Percentiles rank a stretch among this genome's conserved stretches.
These are phyloP conservation scores for Linnaemya tessellans DNA, from an alignment of 2,888 invertebrate genomes.

Conservation along the genomic window DNA sequence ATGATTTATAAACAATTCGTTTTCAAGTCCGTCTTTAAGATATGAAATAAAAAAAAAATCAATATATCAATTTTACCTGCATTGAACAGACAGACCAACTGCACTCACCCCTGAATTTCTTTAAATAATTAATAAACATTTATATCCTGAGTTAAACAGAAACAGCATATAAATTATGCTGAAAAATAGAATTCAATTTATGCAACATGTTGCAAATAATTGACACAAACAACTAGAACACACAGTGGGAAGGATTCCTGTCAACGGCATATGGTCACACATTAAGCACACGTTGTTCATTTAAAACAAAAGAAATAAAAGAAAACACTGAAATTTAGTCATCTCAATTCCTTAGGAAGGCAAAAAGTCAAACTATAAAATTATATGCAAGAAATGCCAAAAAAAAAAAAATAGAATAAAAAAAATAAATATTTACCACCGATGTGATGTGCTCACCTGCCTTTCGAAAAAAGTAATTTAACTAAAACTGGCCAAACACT, in stretches of 20 bases:
- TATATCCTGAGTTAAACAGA: neutral
- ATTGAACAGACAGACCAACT: neutral
- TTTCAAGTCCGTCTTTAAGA: too few species aligned
- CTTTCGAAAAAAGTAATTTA: conserved; percentile 9
- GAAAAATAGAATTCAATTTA: conserved; percentile 34
- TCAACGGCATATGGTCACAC: conserved; percentile 60
- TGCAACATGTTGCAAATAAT: conserved; percentile 53
- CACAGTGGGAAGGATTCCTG: conserved; percentile 51
- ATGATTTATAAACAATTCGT: too few species aligned
- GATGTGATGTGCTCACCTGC: conserved; percentile 58
- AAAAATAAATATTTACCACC: too few species aligned
- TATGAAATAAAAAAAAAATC: neutral
- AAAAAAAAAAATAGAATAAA: neutral
- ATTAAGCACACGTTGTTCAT: conserved; percentile 55
- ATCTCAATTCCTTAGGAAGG: conserved; percentile 25
- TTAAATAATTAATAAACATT: conserved; percentile 9
- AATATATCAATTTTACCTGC: neutral
- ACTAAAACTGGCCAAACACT: conserved; percentile 8
- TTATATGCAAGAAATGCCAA: neutral
- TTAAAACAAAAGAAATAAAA: neutral
- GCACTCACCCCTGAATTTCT: neutral
- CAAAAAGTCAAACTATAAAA: conserved; percentile 22
- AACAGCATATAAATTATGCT: neutral
- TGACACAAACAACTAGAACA: conserved; percentile 11
- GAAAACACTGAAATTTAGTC: conserved; percentile 31